These are phyloP conservation scores for Etheostoma cragini DNA, from an alignment of 2,113 vertebrate species.

Conservation along the genomic window DNA sequence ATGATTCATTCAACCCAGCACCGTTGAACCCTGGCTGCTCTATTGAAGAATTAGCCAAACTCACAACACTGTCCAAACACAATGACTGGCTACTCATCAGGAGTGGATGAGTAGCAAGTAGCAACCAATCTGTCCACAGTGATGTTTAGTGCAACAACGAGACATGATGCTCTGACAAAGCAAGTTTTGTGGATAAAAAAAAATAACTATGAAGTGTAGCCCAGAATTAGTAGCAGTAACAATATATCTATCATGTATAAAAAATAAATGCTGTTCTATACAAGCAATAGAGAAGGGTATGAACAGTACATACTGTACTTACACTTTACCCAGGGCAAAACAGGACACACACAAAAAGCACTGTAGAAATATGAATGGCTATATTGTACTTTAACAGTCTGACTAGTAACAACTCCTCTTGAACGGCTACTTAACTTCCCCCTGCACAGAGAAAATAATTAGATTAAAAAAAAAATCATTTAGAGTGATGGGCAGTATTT, in stretches of 20 bases:
- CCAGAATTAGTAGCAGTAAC: slow-evolving; percentile 54
- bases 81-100: slow-evolving; percentile 4
- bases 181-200: slow-evolving; percentile 29
- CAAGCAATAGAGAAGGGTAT: slow-evolving; percentile 60
- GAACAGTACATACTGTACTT: slow-evolving; percentile 57
- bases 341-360: slow-evolving; percentile 27
- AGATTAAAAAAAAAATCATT: background rate
- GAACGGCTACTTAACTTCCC: slow-evolving; percentile 11
- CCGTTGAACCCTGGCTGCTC: slow-evolving; percentile 33
- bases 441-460: slow-evolving; percentile 14
- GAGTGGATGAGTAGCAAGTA: slow-evolving; percentile 30
- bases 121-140: slow-evolving; percentile 45
- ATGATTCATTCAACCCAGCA: background rate
- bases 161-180: slow-evolving; percentile 51
- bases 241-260: slow-evolving; percentile 69
- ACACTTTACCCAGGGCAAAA: slow-evolving; percentile 38
- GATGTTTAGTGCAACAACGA: slow-evolving; percentile 73
- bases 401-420: background rate
- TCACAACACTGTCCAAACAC: slow-evolving; percentile 41
- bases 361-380: slow-evolving; percentile 1
- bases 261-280: slow-evolving; percentile 82
- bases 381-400: slow-evolving; percentile 22
- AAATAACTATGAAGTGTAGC: slow-evolving; percentile 36
- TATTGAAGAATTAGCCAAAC: slow-evolving; percentile 32
- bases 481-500: slow-evolving; percentile 17